These are phyloP conservation scores for Rhamnusium bicolor DNA, from an alignment of 2,888 invertebrate genomes.

Conservation along the genomic window DNA sequence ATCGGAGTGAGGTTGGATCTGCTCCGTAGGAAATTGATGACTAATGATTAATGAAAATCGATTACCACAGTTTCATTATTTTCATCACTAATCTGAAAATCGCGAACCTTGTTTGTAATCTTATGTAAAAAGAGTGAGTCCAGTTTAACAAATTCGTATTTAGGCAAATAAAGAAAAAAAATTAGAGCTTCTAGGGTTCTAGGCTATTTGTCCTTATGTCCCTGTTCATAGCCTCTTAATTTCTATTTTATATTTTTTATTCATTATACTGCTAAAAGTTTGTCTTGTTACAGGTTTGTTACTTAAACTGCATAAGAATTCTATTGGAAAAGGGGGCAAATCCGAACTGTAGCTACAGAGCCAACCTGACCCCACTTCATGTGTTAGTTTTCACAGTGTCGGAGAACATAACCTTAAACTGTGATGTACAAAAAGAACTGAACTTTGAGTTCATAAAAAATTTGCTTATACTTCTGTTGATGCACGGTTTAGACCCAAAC, in stretches of 20 bases:
- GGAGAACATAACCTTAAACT: constrained; percentile 80
- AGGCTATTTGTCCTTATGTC: no score
- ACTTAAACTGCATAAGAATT: constrained; percentile 80
- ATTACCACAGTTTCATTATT: no score
- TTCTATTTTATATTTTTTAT: background rate
- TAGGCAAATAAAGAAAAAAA: no score
- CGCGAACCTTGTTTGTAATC: no score
- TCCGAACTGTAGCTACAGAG: constrained; percentile 81
- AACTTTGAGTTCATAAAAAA: constrained; percentile 83
- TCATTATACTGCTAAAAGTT: background rate
- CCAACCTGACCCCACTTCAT: constrained; percentile 80
- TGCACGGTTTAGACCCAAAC: constrained; percentile 80
- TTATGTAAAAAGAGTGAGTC: no score
- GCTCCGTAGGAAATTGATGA: no score
- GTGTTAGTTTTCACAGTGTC: constrained; percentile 82
- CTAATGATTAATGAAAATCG: no score
- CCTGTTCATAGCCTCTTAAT: no score
- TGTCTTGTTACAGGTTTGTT: constrained; percentile 75
- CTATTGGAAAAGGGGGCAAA: constrained; percentile 82
- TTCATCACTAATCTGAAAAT: no score
- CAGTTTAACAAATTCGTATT: no score
- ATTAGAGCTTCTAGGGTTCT: no score
- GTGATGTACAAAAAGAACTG: constrained; percentile 78
- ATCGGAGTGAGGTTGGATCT: no score
- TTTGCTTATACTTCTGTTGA: constrained; percentile 77